A percentile compares a stretch with the other conserved stretches of the same genome.
Conservation (phyloP, 2,113 vertebrate species). For the Clarias batrachus region DNA sequence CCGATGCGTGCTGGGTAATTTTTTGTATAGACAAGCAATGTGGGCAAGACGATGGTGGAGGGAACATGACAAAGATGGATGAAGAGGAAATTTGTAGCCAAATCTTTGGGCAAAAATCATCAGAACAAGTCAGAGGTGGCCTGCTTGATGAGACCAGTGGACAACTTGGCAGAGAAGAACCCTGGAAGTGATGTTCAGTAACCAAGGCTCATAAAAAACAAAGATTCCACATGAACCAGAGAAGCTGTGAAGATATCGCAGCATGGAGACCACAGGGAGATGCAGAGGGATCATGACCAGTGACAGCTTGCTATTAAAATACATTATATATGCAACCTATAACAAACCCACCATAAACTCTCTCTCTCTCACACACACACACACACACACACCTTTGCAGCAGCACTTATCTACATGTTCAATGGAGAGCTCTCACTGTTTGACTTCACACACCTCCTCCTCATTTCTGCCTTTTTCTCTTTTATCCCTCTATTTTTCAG, state of each 20-base stretch:
- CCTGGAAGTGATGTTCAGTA: background rate
- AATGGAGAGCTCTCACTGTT: conserved; percentile 14
- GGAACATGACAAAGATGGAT: background rate
- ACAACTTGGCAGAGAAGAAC: background rate
- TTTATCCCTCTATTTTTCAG: background rate
- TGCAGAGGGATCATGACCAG: background rate
- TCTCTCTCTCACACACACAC: background rate
- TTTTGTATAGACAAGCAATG: background rate
- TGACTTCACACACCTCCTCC: conserved; percentile 4
- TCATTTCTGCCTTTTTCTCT: background rate
- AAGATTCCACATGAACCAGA: background rate
- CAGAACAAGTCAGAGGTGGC: background rate
- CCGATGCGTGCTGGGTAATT: background rate
- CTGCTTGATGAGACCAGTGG: background rate
- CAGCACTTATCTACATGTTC: background rate
- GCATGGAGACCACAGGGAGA: background rate
- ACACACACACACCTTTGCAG: background rate
- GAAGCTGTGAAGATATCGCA: background rate
- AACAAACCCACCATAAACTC: background rate
- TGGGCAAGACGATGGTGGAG: background rate
- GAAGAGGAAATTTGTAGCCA: background rate
- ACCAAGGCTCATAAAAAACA: background rate
- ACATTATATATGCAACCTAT: background rate
- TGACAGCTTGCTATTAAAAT: background rate
- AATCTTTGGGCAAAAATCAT: no score